phyloP scores from a whole-genome alignment of 2,113 vertebrate species.

The Paramormyrops kingsleyae region DNA sequence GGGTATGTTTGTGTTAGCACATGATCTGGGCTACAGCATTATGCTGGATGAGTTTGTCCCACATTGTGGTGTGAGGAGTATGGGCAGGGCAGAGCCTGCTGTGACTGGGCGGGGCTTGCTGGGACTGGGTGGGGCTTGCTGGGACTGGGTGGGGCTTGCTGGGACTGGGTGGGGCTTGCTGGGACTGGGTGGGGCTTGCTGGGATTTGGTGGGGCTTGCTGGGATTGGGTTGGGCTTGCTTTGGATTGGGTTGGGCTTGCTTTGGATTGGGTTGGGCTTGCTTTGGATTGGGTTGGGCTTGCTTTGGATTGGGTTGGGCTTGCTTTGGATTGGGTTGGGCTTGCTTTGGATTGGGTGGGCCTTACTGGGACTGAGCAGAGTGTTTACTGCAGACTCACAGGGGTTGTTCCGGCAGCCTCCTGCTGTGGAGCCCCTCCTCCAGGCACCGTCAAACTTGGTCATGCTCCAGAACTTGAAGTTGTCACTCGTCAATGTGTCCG shows the following conservation, averaged over 20 bases:
- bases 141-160: not conserved
- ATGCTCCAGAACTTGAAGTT: conserved; percentile 72
- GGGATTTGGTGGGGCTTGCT: not conserved
- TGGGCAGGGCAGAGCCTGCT: not conserved
- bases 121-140: not conserved
- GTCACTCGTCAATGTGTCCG: conserved; percentile 66
- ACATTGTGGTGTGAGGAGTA: not conserved
- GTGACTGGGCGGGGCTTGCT: not conserved
- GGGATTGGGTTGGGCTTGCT: not conserved
- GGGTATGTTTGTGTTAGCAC: not conserved
- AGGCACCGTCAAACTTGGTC: conserved; percentile 68
- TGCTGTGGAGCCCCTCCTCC: conserved; percentile 73
- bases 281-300: not conserved
- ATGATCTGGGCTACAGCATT: not conserved
- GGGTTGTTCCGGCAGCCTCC: conserved; percentile 76
- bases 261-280: not conserved
- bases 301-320: not conserved
- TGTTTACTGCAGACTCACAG: conserved; percentile 26
- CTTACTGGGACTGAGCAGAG: not conserved
- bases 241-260: too few relatives aligned
- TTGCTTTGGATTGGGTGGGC: not conserved
- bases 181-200: not conserved
- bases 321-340: not conserved
- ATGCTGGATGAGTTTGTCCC: not conserved
- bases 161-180: not conserved